Percentiles rank a stretch among this genome's conserved stretches.
phyloP scores from a whole-genome alignment of 2,797 vertebrate species.

The Enteromius afrohamiltoni region DNA sequence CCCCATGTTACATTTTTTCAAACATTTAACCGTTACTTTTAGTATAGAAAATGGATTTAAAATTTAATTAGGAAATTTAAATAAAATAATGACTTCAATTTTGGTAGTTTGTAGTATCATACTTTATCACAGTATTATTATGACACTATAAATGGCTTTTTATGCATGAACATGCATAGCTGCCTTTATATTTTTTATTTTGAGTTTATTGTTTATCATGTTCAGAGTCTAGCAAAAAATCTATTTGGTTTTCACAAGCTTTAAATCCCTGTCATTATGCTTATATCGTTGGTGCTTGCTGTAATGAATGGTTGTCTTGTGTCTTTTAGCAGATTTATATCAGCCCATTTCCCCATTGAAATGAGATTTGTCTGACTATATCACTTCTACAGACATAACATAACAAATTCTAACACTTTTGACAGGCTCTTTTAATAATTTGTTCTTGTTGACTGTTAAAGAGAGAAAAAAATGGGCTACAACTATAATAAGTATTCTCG shows the following conservation, averaged over 20 bases:
- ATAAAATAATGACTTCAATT: background rate
- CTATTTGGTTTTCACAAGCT: background rate
- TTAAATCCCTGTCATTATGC: background rate
- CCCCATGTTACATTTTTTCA: no score
- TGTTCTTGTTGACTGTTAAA: constrained; percentile 70
- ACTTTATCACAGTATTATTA: background rate
- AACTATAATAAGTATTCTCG: constrained; percentile 71
- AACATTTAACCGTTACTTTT: background rate
- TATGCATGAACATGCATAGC: background rate
- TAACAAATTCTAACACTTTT: constrained; percentile 11
- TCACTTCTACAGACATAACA: background rate
- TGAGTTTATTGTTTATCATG: no score
- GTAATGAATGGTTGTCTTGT: constrained; percentile 21
- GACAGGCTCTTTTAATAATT: constrained; percentile 43
- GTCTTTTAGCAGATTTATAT: constrained; percentile 8
- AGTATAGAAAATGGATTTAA: background rate
- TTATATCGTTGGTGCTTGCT: background rate
- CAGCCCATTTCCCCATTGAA: constrained; percentile 19
- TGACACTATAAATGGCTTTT: background rate
- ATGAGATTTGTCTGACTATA: background rate
- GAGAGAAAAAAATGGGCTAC: constrained; percentile 72
- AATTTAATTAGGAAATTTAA: background rate
- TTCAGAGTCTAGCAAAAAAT: background rate
- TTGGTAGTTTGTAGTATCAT: background rate
- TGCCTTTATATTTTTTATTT: no score